phyloP scores from a whole-genome alignment of 1,140 invertebrate genomes.

The Drosophila sproati region DNA sequence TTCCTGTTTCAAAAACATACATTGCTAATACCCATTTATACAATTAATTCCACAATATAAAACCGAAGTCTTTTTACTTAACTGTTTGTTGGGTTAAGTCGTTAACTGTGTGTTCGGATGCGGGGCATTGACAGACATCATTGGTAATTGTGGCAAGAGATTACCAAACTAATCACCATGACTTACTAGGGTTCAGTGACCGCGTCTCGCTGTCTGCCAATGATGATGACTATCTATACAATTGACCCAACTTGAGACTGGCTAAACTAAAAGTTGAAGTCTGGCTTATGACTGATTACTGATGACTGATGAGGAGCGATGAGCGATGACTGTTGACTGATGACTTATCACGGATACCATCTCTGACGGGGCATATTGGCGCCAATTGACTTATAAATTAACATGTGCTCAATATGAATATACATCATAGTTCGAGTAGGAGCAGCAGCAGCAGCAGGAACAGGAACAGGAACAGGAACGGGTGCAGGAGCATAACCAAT shows the following conservation, averaged over 20 bases:
- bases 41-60: background rate
- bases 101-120: slow-evolving; percentile 1
- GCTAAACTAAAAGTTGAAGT: background rate
- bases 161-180: slow-evolving; percentile 7
- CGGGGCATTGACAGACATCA: background rate
- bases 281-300: slow-evolving; percentile 5
- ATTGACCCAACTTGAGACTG: background rate
- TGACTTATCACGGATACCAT: background rate
- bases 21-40: too few species aligned
- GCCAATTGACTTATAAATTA: background rate
- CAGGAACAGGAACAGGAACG: too few species aligned
- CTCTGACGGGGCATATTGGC: background rate
- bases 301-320: slow-evolving; percentile 12
- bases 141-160: background rate
- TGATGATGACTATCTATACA: background rate
- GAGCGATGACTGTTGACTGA: slow-evolving; percentile 7
- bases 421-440: background rate
- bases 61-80: background rate
- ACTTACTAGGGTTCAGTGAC: background rate
- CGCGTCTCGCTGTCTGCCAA: background rate
- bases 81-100: slow-evolving; percentile 10
- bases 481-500: too few species aligned
- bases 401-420: background rate
- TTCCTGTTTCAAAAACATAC: too few species aligned
- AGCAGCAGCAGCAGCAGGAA: too few species aligned